Percentiles rank a stretch among this genome's conserved stretches.
phyloP scores from a whole-genome alignment of 2,888 invertebrate genomes.

The Leistus spinibarbis region DNA sequence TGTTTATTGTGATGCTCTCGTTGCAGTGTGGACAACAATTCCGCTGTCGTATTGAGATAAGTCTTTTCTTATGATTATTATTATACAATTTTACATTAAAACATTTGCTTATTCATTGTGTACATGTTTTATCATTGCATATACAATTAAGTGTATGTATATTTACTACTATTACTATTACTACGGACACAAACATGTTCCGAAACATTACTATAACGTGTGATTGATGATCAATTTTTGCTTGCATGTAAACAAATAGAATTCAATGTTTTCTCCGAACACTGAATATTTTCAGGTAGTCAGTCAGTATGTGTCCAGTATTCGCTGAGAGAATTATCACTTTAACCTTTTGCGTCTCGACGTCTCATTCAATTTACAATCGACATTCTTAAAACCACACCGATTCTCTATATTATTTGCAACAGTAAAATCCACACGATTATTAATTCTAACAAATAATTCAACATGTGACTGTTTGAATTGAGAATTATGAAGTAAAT shows the following conservation, averaged over 20 bases:
- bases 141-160: constrained; percentile 19
- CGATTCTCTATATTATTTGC: too few relatives aligned
- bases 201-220: neutral
- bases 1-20: constrained; percentile 34
- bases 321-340: neutral
- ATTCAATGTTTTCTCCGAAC: constrained; percentile 31
- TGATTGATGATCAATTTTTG: neutral
- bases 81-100: constrained; percentile 31
- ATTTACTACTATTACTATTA: neutral
- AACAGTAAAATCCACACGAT: too few relatives aligned
- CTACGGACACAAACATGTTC: neutral
- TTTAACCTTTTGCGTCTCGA: neutral
- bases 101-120: constrained; percentile 38
- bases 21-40: constrained; percentile 7
- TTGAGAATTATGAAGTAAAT: too few relatives aligned
- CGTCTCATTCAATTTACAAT: neutral
- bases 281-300: constrained; percentile 30
- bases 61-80: constrained; percentile 36
- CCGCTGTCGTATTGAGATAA: constrained; percentile 17
- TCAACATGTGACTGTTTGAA: too few relatives aligned
- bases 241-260: constrained; percentile 25
- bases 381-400: too few relatives aligned
- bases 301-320: constrained; percentile 27
- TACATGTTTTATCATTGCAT: constrained; percentile 33
- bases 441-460: too few relatives aligned